Conservation (phyloP, 2,888 invertebrate species). For the Agapetus fuscipes region DNA sequence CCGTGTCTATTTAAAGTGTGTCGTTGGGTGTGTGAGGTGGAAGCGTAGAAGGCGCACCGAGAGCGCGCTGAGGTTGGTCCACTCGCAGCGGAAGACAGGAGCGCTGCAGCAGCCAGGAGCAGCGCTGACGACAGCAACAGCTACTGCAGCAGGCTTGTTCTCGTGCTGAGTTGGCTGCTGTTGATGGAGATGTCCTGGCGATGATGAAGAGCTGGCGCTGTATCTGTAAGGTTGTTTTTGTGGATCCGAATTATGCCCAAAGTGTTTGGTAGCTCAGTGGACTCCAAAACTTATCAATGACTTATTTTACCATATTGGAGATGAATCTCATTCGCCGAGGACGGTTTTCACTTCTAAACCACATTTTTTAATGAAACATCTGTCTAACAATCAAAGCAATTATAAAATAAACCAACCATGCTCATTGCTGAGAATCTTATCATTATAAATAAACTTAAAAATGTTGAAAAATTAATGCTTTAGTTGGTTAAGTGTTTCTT, state of each 20-base stretch:
- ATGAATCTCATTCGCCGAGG: background rate
- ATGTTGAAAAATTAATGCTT: too few species aligned
- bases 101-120: background rate
- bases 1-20: too few species aligned
- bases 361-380: too few species aligned
- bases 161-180: too few species aligned
- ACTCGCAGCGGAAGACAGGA: background rate
- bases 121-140: background rate
- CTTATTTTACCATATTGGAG: too few species aligned
- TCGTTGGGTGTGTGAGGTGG: too few species aligned
- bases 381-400: too few species aligned
- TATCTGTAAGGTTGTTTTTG: slow-evolving; percentile 21
- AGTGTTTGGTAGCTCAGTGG: slow-evolving; percentile 9
- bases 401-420: too few species aligned
- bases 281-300: slow-evolving; percentile 19
- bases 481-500: too few species aligned
- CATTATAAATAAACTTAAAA: too few species aligned
- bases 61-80: slow-evolving; percentile 1
- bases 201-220: slow-evolving; percentile 1
- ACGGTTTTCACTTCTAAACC: background rate
- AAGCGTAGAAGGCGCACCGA: slow-evolving; percentile 17
- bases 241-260: slow-evolving; percentile 19
- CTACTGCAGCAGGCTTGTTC: background rate
- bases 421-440: too few species aligned
- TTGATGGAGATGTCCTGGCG: background rate